Percentiles rank a stretch among this genome's conserved stretches.
Evolutionary conservation across 2,888 invertebrate genomes (phyloP).

Genomic region (Eilema caniola): DNA sequence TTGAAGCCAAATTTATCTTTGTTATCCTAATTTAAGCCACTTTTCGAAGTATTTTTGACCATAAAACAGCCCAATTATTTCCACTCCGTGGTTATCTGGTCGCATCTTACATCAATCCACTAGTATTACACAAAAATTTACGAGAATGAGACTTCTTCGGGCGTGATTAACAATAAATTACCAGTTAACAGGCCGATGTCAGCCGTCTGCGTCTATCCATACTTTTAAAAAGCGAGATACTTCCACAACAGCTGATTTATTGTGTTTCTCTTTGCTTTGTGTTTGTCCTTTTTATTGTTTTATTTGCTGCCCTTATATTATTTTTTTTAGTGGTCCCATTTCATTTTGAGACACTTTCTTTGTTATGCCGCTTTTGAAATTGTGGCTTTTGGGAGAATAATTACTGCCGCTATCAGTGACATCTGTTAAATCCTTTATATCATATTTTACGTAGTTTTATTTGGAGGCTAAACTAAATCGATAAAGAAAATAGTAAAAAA

Average conservation of each 20-base stretch:
- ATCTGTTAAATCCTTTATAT: constrained; percentile 42
- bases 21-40: constrained; percentile 44
- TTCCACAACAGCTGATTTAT: constrained; percentile 74
- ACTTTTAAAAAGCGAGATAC: constrained; percentile 64
- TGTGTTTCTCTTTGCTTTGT: constrained; percentile 66
- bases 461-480: no score
- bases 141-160: constrained; percentile 73
- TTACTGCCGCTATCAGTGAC: constrained; percentile 50
- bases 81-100: constrained; percentile 74
- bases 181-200: constrained; percentile 73
- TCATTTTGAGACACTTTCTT: constrained; percentile 61
- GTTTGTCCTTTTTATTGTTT: constrained; percentile 65
- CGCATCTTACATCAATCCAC: constrained; percentile 77
- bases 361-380: constrained; percentile 55
- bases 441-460: constrained; percentile 19
- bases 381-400: constrained; percentile 53
- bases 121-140: constrained; percentile 82
- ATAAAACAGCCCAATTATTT: constrained; percentile 81
- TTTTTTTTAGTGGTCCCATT: constrained; percentile 52
- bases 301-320: constrained; percentile 57
- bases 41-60: constrained; percentile 58
- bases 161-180: constrained; percentile 81
- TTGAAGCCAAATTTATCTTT: constrained; percentile 47
- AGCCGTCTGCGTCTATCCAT: constrained; percentile 66
- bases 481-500: background rate